Percentiles rank a stretch among this genome's conserved stretches.
Evolutionary conservation across 2,888 invertebrate species (phyloP).

Genomic region (Drosophila antonietae): DNA sequence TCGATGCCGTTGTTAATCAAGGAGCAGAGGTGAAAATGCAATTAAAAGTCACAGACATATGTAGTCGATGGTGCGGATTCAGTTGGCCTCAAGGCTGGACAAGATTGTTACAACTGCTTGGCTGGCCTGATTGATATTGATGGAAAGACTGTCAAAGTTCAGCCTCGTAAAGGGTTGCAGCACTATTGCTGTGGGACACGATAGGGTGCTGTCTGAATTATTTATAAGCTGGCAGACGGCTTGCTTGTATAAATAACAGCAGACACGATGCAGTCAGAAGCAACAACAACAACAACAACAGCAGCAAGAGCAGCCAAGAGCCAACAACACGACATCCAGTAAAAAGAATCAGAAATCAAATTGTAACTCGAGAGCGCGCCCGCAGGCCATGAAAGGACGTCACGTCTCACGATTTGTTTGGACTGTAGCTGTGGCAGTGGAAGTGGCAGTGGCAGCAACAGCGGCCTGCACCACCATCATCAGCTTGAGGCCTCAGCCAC

Average conservation of each 20-base stretch:
- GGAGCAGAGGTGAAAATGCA: slow-evolving; percentile 53
- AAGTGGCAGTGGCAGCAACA: background rate
- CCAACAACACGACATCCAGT: slow-evolving; percentile 30
- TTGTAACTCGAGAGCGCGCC: slow-evolving; percentile 70
- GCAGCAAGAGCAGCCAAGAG: slow-evolving; percentile 24
- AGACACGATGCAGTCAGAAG: slow-evolving; percentile 52
- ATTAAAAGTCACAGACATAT: slow-evolving; percentile 34
- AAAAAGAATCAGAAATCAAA: slow-evolving; percentile 70
- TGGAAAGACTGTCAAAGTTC: slow-evolving; percentile 52
- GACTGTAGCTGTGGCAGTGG: background rate
- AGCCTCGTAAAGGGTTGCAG: slow-evolving; percentile 37
- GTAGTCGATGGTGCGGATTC: background rate
- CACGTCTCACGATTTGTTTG: slow-evolving; percentile 49
- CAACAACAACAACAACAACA: slow-evolving; percentile 7
- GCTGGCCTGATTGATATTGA: slow-evolving; percentile 30
- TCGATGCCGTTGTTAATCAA: slow-evolving; percentile 54
- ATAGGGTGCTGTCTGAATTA: slow-evolving; percentile 62
- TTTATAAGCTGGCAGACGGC: slow-evolving; percentile 59
- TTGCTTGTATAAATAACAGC: slow-evolving; percentile 66
- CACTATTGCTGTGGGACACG: slow-evolving; percentile 22
- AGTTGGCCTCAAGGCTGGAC: background rate
- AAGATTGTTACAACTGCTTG: slow-evolving; percentile 15
- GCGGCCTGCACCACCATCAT: slow-evolving; percentile 5
- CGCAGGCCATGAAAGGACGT: slow-evolving; percentile 62
- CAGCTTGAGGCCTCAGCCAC: slow-evolving; percentile 25